Conservation (phyloP, 2,797 vertebrate genomes). For the Caiman crocodilus region DNA sequence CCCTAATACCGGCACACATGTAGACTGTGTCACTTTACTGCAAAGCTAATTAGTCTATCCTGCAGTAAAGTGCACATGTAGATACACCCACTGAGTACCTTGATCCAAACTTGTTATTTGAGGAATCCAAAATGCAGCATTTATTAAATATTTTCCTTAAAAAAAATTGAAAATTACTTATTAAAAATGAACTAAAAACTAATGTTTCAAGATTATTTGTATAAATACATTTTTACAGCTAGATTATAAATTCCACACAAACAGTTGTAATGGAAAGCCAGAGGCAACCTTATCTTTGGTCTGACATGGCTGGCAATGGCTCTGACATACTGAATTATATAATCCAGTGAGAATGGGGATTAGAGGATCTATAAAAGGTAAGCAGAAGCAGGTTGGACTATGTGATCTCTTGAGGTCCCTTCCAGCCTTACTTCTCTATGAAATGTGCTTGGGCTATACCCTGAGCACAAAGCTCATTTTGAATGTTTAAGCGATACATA, state of each 20-base stretch:
- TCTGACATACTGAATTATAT: slow-evolving; percentile 57
- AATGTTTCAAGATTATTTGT: slow-evolving; percentile 55
- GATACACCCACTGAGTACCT: neutral
- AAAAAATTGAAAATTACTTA: neutral
- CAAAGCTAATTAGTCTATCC: too few relatives aligned
- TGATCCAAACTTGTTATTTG: slow-evolving; percentile 9
- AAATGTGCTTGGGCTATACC: neutral
- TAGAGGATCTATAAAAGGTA: slow-evolving; percentile 60
- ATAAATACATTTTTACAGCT: slow-evolving; percentile 61
- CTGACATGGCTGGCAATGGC: slow-evolving; percentile 23
- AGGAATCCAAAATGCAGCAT: slow-evolving; percentile 14
- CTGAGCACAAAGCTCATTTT: neutral
- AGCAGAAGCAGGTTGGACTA: slow-evolving; percentile 25
- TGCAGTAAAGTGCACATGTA: too few relatives aligned
- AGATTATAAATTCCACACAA: slow-evolving; percentile 57
- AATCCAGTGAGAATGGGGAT: slow-evolving; percentile 50
- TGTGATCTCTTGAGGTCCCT: too few relatives aligned
- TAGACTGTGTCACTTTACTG: too few relatives aligned
- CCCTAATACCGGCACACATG: too few relatives aligned
- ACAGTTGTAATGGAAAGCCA: slow-evolving; percentile 68
- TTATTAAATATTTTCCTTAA: slow-evolving; percentile 30
- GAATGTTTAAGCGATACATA: neutral
- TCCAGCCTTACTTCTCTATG: neutral
- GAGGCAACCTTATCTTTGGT: slow-evolving; percentile 43
- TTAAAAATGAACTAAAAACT: slow-evolving; percentile 52